Evolutionary conservation across 2,888 invertebrate genomes (phyloP).

Genomic region (Automeris io): DNA sequence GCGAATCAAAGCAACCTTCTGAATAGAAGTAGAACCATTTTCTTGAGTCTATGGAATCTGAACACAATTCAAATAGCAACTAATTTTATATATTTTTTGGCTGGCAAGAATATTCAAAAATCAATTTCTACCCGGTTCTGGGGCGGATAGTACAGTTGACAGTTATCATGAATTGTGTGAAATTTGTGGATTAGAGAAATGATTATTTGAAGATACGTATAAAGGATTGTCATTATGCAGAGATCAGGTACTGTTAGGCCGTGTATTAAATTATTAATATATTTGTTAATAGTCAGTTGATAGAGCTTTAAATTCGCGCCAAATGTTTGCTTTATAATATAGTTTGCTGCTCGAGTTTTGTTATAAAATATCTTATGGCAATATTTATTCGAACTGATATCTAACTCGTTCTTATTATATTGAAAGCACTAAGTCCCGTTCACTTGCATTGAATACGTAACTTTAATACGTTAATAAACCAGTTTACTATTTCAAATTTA

Average conservation of each 20-base stretch:
- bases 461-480: no score
- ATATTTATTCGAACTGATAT: no score
- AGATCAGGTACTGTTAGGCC: constrained; percentile 65
- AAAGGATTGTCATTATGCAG: constrained; percentile 55
- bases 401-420: no score
- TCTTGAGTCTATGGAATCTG: no score
- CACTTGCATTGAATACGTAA: no score
- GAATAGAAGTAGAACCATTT: no score
- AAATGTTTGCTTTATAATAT: constrained; percentile 5
- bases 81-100: constrained; percentile 10
- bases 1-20: no score
- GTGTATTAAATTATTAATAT: constrained; percentile 11
- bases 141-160: constrained; percentile 70
- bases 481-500: no score
- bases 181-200: constrained; percentile 55
- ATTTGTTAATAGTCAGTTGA: not conserved
- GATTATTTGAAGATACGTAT: constrained; percentile 53
- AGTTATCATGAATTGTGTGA: constrained; percentile 52
- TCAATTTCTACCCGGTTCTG: constrained; percentile 48
- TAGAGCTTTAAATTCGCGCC: constrained; percentile 13
- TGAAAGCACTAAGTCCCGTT: no score
- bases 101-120: constrained; percentile 58
- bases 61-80: not conserved
- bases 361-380: not conserved
- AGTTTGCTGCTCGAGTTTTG: constrained; percentile 1